Conservation (phyloP, 2,797 vertebrate species). For the Gymnothorax reevesii region DNA sequence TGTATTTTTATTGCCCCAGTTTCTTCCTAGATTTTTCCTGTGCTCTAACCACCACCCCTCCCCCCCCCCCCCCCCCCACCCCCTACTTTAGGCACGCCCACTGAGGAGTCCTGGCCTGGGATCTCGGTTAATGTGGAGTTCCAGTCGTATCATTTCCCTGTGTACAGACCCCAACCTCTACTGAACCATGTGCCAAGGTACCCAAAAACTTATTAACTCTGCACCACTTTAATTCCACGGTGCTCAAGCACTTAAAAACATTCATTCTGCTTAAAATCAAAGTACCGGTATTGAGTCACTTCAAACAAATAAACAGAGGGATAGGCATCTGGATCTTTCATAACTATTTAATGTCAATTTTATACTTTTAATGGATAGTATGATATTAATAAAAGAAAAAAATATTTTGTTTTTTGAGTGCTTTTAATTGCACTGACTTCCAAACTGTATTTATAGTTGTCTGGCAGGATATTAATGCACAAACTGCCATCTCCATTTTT, state of each 20-base stretch:
- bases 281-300: no score
- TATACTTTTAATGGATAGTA: no score
- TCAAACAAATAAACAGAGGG: no score
- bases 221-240: not conserved
- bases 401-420: no score
- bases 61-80: not conserved
- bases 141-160: conserved; percentile 74
- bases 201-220: not conserved
- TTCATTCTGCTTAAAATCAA: no score
- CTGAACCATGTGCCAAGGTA: conserved; percentile 79
- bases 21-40: not conserved
- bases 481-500: no score
- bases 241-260: no score
- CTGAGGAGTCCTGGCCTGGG: conserved; percentile 74
- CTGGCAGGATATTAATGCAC: no score
- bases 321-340: not conserved
- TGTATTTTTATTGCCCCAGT: not conserved
- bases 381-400: no score
- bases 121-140: conserved; percentile 74
- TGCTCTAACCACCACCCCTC: not conserved
- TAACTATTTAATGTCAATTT: no score
- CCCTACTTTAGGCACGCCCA: conserved; percentile 69
- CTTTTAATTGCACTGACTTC: no score
- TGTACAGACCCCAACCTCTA: conserved; percentile 72
- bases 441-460: no score